phyloP scores from a whole-genome alignment of 2,888 invertebrate genomes.

The Antitype chi region DNA sequence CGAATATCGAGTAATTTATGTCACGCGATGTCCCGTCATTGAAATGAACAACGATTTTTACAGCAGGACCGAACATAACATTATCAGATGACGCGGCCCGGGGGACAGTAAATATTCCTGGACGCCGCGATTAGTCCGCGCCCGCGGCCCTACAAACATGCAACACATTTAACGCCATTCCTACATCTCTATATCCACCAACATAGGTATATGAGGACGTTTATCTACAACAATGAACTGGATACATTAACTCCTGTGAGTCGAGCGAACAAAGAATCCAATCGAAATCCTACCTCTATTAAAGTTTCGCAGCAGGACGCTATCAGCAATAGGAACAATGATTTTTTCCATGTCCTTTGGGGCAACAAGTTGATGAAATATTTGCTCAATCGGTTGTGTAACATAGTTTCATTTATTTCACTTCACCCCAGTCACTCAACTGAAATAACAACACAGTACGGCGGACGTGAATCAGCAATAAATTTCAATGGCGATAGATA shows the following conservation, averaged over 20 bases:
- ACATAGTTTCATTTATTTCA: conserved; percentile 89
- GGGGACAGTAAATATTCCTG: conserved; percentile 84
- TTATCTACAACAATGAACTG: conserved; percentile 56
- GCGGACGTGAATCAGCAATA: conserved; percentile 86
- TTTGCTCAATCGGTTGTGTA: conserved; percentile 89
- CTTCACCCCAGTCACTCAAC: conserved; percentile 86
- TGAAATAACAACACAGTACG: conserved; percentile 86
- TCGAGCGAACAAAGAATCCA: conserved; percentile 61
- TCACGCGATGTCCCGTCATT: conserved; percentile 60
- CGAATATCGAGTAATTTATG: conserved; percentile 62
- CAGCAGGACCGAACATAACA: conserved; percentile 73
- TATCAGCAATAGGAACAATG: conserved; percentile 77
- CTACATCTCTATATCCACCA: conserved; percentile 38
- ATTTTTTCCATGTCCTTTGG: conserved; percentile 81
- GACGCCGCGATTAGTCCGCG: conserved; percentile 79
- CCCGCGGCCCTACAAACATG: conserved; percentile 72
- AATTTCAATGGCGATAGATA: conserved; percentile 81
- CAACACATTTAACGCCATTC: conserved; percentile 64
- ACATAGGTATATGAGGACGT: conserved; percentile 32
- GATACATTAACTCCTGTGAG: conserved; percentile 44
- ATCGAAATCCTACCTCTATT: conserved; percentile 75
- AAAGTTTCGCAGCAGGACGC: conserved; percentile 72
- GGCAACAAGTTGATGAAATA: conserved; percentile 90
- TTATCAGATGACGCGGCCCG: conserved; percentile 82
- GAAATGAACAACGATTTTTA: conserved; percentile 73